Percentiles rank a stretch among this genome's conserved stretches.
Conservation (phyloP, 2,797 vertebrate genomes). For the Melanotaenia nigrans region DNA sequence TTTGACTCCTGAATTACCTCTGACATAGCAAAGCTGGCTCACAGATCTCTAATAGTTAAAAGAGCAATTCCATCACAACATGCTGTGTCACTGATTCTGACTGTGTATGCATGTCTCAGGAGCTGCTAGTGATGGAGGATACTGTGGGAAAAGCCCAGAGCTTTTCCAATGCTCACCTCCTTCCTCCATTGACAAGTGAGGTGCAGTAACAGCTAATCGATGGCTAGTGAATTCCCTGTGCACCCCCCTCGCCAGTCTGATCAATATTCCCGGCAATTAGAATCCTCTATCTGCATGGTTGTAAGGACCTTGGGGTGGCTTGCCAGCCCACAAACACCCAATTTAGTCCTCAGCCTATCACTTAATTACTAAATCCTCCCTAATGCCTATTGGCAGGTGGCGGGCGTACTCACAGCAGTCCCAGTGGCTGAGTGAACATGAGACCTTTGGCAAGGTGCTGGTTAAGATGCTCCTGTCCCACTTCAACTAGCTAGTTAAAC, state of each 20-base stretch:
- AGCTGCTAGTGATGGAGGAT: conserved; percentile 42
- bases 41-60: conserved; percentile 5
- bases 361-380: conserved; percentile 88
- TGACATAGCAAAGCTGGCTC: conserved; percentile 5
- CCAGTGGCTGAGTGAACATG: conserved; percentile 77
- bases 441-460: conserved; percentile 83
- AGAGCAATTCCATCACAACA: conserved; percentile 40
- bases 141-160: conserved; percentile 72
- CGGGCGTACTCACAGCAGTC: conserved; percentile 68
- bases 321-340: conserved; percentile 86
- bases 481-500: conserved; percentile 76
- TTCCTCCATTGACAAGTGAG: conserved; percentile 79
- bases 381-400: conserved; percentile 87
- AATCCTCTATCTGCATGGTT: conserved; percentile 89
- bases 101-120: conserved; percentile 41
- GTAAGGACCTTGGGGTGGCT: conserved; percentile 82
- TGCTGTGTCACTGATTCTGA: conserved; percentile 67
- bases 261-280: conserved; percentile 90
- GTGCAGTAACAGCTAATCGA: conserved; percentile 88
- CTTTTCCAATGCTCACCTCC: conserved; percentile 73
- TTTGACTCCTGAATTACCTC: conserved; percentile 3
- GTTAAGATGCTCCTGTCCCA: conserved; percentile 72
- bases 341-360: conserved; percentile 88
- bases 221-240: conserved; percentile 80
- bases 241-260: conserved; percentile 77